Conservation (phyloP, 2,888 invertebrate genomes). For the Oxytorus armatus region DNA sequence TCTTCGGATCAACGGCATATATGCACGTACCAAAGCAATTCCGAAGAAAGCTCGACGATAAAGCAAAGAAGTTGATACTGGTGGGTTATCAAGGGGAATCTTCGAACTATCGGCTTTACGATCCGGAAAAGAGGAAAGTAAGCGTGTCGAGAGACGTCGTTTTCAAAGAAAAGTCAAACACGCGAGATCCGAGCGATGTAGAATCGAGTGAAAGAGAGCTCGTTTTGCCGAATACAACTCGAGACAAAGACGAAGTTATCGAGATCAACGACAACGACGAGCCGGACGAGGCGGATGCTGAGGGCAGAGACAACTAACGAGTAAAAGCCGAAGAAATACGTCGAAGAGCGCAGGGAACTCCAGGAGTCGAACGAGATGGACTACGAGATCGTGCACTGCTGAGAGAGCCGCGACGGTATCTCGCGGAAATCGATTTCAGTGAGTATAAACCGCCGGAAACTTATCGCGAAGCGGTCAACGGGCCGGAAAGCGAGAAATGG, state of each 20-base stretch:
- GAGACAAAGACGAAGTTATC: background rate
- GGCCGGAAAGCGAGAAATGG: too few species aligned
- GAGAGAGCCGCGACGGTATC: constrained; percentile 16
- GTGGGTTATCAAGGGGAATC: constrained; percentile 61
- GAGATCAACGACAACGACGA: constrained; percentile 5
- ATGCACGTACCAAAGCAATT: constrained; percentile 66
- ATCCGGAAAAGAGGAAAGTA: constrained; percentile 30
- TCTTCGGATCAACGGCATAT: constrained; percentile 68
- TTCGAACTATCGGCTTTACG: constrained; percentile 56
- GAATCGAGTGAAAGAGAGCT: background rate
- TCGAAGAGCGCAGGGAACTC: background rate
- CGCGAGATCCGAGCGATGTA: background rate
- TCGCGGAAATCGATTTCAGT: constrained; percentile 40
- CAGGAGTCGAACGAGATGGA: background rate
- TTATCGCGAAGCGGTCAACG: constrained; percentile 40
- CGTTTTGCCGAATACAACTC: background rate
- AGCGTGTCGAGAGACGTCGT: constrained; percentile 50
- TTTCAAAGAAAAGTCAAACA: constrained; percentile 23
- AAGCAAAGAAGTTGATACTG: constrained; percentile 68
- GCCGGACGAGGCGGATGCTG: background rate
- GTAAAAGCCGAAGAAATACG: background rate
- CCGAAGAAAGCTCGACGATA: too few species aligned
- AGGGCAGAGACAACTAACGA: background rate
- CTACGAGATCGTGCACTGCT: constrained; percentile 2
- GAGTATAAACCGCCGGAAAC: too few species aligned